Percentiles rank a stretch among this genome's conserved stretches.
Conservation (phyloP, 2,888 invertebrate species). For the Pachycephus smyrnensis region DNA sequence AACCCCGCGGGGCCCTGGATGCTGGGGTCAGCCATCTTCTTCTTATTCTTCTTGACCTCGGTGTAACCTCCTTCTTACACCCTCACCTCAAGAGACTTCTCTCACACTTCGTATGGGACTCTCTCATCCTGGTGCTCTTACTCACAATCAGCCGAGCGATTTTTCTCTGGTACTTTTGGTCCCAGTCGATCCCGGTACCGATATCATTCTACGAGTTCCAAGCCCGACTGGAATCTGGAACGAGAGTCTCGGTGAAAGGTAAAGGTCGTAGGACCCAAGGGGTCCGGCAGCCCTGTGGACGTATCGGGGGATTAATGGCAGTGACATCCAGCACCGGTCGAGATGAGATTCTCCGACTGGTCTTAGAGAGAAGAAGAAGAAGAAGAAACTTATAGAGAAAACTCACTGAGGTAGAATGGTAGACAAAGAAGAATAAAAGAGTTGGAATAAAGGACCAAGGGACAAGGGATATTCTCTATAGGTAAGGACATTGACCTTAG, state of each 20-base stretch:
- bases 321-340: slow-evolving; percentile 57
- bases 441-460: background rate
- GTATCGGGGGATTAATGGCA: slow-evolving; percentile 57
- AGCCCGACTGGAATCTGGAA: slow-evolving; percentile 18
- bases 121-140: background rate
- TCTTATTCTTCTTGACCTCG: slow-evolving; percentile 14
- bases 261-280: slow-evolving; percentile 25
- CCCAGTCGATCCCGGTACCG: background rate
- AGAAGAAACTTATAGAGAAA: slow-evolving; percentile 28
- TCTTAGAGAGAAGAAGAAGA: background rate
- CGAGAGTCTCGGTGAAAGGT: slow-evolving; percentile 17
- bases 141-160: background rate
- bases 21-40: slow-evolving; percentile 1
- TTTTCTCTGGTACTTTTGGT: background rate
- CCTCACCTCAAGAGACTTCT: slow-evolving; percentile 12
- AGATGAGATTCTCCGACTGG: slow-evolving; percentile 44
- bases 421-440: slow-evolving; percentile 21
- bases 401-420: slow-evolving; percentile 25
- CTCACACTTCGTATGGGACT: background rate
- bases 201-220: background rate
- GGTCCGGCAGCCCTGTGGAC: slow-evolving; percentile 44
- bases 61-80: slow-evolving; percentile 29
- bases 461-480: slow-evolving; percentile 2
- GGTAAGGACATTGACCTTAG: slow-evolving; percentile 59
- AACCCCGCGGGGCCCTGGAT: slow-evolving; percentile 26